These are phyloP conservation scores for Ceratoteleas bidentatus DNA, from an alignment of 1,140 invertebrate genomes.

Conservation along the genomic window DNA sequence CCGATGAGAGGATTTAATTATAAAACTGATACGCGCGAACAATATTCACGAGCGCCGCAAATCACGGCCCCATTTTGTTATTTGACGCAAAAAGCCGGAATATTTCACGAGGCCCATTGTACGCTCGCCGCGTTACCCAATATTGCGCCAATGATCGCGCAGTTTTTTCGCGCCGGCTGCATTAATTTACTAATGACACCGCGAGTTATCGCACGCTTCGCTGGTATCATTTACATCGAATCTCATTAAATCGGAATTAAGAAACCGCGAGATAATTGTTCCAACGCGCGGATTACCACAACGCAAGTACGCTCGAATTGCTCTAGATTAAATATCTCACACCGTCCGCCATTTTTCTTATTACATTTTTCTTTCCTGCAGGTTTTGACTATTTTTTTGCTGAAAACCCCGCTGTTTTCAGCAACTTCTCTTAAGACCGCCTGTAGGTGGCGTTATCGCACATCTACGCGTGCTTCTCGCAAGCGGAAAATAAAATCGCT, in stretches of 20 bases:
- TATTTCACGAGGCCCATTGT: slow-evolving; percentile 10
- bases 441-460: too few species aligned
- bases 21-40: slow-evolving; percentile 19
- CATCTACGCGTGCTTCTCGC: too few species aligned
- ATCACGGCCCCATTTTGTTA: slow-evolving; percentile 24
- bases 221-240: slow-evolving; percentile 19
- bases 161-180: slow-evolving; percentile 4
- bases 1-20: slow-evolving; percentile 18
- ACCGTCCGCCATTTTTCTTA: too few species aligned
- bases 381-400: too few species aligned
- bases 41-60: slow-evolving; percentile 10
- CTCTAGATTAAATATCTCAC: too few species aligned
- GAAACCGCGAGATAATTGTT: not conserved
- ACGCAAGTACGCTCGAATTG: too few species aligned
- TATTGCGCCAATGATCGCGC: slow-evolving; percentile 22
- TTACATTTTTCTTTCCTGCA: too few species aligned
- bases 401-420: too few species aligned
- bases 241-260: slow-evolving; percentile 26
- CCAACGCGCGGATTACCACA: too few species aligned
- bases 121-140: not conserved
- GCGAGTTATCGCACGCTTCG: not conserved
- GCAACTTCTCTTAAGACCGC: too few species aligned
- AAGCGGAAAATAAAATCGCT: too few species aligned
- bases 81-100: not conserved
- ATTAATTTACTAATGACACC: slow-evolving; percentile 34